Conservation (phyloP, 2,113 vertebrate genomes). For the Anguilla japonica region DNA sequence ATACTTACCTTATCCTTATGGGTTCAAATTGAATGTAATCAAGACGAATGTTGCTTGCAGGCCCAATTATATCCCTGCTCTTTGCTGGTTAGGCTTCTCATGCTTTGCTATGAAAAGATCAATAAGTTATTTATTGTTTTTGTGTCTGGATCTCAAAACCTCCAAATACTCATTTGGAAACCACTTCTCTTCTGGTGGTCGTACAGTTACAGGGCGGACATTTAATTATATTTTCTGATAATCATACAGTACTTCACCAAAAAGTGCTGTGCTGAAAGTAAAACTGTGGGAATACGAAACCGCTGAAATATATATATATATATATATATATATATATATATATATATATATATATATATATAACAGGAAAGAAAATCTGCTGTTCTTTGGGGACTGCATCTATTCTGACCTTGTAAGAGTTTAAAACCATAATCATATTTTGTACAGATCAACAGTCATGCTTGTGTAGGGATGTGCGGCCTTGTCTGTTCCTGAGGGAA, state of each 20-base stretch:
- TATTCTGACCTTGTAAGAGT: neutral
- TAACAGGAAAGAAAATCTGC: neutral
- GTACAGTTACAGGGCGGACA: constrained; percentile 7
- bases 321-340: too few species aligned
- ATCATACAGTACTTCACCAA: constrained; percentile 31
- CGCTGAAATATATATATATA: constrained; percentile 7
- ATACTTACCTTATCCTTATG: constrained; percentile 63
- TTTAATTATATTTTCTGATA: constrained; percentile 50
- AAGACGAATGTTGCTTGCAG: constrained; percentile 64
- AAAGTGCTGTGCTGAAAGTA: constrained; percentile 28
- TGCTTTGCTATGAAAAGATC: constrained; percentile 59
- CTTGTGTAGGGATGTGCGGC: neutral
- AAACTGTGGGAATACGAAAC: neutral
- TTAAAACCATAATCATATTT: constrained; percentile 6
- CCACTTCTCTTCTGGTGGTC: constrained; percentile 21
- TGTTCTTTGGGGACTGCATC: neutral
- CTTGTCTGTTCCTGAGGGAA: neutral
- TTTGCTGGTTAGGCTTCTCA: constrained; percentile 48
- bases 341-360: neutral
- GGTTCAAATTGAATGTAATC: constrained; percentile 67
- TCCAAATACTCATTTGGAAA: constrained; percentile 32
- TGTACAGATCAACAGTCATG: neutral
- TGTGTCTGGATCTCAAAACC: constrained; percentile 33
- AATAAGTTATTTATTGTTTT: constrained; percentile 65
- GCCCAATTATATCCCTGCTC: constrained; percentile 56